These are phyloP conservation scores for Actinemys pallida DNA, from an alignment of 2,113 vertebrate genomes.

Conservation along the genomic window DNA sequence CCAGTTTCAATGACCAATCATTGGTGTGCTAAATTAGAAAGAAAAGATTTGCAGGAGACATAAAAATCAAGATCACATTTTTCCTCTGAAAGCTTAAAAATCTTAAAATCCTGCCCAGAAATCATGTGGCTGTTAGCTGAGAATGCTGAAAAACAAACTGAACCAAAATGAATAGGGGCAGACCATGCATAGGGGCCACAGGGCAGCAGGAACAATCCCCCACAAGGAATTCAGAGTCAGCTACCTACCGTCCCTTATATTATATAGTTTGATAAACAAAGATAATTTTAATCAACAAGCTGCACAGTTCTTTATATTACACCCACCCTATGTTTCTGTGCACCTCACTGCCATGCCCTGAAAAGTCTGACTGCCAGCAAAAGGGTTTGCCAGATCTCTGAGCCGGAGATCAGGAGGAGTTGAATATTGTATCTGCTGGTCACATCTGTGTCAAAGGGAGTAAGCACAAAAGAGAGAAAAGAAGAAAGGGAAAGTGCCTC, in stretches of 20 bases:
- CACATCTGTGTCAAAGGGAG: slow-evolving; percentile 28
- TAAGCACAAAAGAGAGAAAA: slow-evolving; percentile 1
- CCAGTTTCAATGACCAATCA: slow-evolving; percentile 60
- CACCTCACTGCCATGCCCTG: slow-evolving; percentile 28
- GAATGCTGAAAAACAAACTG: background rate
- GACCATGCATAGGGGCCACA: slow-evolving; percentile 33
- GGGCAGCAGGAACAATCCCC: slow-evolving; percentile 61
- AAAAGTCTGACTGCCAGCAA: slow-evolving; percentile 11
- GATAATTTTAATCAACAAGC: background rate
- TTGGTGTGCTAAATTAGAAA: slow-evolving; percentile 25
- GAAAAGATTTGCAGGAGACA: background rate
- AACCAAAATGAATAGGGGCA: background rate
- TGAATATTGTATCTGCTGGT: background rate
- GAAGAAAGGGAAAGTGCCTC: slow-evolving; percentile 2
- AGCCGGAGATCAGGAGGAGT: background rate
- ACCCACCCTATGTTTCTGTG: background rate
- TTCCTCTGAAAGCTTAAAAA: slow-evolving; percentile 8
- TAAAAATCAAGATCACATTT: background rate
- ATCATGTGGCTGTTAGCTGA: background rate
- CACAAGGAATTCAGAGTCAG: slow-evolving; percentile 58
- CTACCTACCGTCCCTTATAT: background rate
- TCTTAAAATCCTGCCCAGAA: slow-evolving; percentile 6
- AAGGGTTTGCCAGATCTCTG: slow-evolving; percentile 36
- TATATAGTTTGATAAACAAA: background rate
- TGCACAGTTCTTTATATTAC: background rate